Conservation (phyloP, 2,113 vertebrate genomes). For the Electrona antarctica region DNA sequence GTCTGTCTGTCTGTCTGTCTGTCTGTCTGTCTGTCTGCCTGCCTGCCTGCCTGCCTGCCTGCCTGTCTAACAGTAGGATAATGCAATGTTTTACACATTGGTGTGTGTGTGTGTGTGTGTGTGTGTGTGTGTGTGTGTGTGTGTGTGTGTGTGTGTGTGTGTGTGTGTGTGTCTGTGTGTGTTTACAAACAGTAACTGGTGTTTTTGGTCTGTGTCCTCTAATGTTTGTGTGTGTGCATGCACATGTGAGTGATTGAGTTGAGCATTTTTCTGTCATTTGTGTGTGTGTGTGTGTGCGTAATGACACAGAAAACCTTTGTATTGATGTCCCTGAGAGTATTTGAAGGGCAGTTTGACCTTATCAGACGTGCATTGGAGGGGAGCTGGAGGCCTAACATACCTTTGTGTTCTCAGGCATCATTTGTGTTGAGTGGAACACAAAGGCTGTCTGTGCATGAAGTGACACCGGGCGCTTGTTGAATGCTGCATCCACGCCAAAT, state of each 20-base stretch:
- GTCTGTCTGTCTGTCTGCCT: too few species aligned
- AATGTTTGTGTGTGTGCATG: neutral
- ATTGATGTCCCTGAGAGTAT: conserved; percentile 24
- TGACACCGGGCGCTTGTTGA: too few species aligned
- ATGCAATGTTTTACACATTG: too few species aligned
- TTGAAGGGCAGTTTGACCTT: conserved; percentile 58
- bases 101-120: neutral
- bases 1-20: too few species aligned
- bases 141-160: neutral
- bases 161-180: neutral
- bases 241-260: too few species aligned
- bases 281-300: neutral
- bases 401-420: conserved; percentile 52
- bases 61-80: too few species aligned
- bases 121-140: too few species aligned
- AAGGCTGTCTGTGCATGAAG: neutral
- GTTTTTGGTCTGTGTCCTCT: too few species aligned
- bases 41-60: too few species aligned
- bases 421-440: conserved; percentile 43
- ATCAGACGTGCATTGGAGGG: conserved; percentile 25
- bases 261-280: too few species aligned
- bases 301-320: conserved; percentile 22
- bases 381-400: conserved; percentile 17
- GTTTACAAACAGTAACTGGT: neutral
- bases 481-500: too few species aligned